Evolutionary conservation across 2,888 invertebrate species (phyloP).

Genomic region (Stramonita haemastoma): DNA sequence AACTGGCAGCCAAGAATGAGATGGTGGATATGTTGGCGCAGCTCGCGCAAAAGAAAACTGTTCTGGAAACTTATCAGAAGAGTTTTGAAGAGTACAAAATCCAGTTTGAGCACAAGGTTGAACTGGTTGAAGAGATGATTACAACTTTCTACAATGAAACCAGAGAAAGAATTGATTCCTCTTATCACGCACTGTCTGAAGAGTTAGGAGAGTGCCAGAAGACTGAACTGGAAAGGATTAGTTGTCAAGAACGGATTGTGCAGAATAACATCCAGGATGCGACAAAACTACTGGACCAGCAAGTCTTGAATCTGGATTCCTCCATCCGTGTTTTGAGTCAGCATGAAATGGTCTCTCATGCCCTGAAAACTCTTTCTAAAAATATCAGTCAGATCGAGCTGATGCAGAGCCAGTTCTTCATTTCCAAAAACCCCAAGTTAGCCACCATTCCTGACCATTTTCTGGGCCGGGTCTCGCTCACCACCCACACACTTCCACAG

Average conservation of each 20-base stretch:
- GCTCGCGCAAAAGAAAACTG: slow-evolving; percentile 34
- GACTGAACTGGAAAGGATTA: slow-evolving; percentile 31
- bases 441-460: slow-evolving; percentile 36
- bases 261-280: slow-evolving; percentile 30
- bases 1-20: slow-evolving; percentile 32
- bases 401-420: slow-evolving; percentile 40
- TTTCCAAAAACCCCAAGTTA: slow-evolving; percentile 35
- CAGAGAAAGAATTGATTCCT: slow-evolving; percentile 27
- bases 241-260: slow-evolving; percentile 20
- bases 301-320: slow-evolving; percentile 9
- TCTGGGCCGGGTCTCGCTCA: slow-evolving; percentile 40
- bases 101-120: slow-evolving; percentile 36
- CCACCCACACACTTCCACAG: not conserved
- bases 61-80: slow-evolving; percentile 19
- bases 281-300: slow-evolving; percentile 13
- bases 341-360: slow-evolving; percentile 37
- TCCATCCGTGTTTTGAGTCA: slow-evolving; percentile 25
- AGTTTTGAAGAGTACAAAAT: slow-evolving; percentile 33
- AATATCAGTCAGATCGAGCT: slow-evolving; percentile 26
- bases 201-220: slow-evolving; percentile 22
- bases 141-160: slow-evolving; percentile 28
- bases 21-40: slow-evolving; percentile 28
- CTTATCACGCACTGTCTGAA: slow-evolving; percentile 23
- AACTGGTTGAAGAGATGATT: slow-evolving; percentile 36
- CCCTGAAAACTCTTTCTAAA: slow-evolving; percentile 19